Evolutionary conservation across 2,888 invertebrate species (phyloP).

Genomic region (Coecobrya sp.): DNA sequence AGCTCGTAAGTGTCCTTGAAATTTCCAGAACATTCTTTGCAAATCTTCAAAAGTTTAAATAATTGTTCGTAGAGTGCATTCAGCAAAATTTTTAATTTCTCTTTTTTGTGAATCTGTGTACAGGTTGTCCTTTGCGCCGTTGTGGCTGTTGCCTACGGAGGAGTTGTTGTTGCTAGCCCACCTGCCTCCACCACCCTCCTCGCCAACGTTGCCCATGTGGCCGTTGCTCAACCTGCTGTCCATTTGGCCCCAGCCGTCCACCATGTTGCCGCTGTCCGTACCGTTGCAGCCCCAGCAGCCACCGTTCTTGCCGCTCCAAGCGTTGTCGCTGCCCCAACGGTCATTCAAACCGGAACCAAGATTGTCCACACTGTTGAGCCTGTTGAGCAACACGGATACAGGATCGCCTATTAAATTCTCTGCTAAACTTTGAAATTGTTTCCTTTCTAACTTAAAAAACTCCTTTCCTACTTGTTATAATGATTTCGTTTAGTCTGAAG

Average conservation of each 20-base stretch:
- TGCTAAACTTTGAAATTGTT: slow-evolving; percentile 18
- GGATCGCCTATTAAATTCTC: slow-evolving; percentile 85
- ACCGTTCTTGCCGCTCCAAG: slow-evolving; percentile 57
- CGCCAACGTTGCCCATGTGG: slow-evolving; percentile 71
- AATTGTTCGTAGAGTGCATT: background rate
- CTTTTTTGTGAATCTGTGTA: background rate
- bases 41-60: background rate
- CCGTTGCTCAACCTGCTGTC: slow-evolving; percentile 68
- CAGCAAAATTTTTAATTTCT: slow-evolving; percentile 32
- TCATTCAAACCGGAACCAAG: slow-evolving; percentile 84
- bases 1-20: slow-evolving; percentile 81
- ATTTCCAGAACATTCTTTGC: slow-evolving; percentile 15
- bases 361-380: slow-evolving; percentile 85
- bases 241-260: slow-evolving; percentile 58
- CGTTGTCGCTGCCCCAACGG: slow-evolving; percentile 74
- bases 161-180: slow-evolving; percentile 71
- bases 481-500: background rate
- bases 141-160: slow-evolving; percentile 83
- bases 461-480: slow-evolving; percentile 23
- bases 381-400: slow-evolving; percentile 87
- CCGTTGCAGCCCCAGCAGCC: slow-evolving; percentile 70
- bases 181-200: slow-evolving; percentile 77
- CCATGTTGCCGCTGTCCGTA: slow-evolving; percentile 53
- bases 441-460: slow-evolving; percentile 74
- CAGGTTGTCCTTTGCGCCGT: slow-evolving; percentile 84